Evolutionary conservation across 1,140 invertebrate species (phyloP).

Genomic region (Brachionus plicatilis): DNA sequence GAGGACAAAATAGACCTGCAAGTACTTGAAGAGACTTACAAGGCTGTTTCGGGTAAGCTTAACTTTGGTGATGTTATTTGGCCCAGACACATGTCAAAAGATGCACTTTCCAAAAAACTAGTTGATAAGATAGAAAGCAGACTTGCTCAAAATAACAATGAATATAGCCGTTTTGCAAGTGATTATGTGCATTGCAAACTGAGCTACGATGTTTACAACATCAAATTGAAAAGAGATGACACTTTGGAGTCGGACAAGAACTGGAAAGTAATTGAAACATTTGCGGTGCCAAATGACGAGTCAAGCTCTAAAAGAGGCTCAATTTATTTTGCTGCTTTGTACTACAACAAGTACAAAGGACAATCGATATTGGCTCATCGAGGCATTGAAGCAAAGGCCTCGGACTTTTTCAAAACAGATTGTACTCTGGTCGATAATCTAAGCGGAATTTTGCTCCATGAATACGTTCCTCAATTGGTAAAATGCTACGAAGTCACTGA

Average conservation of each 20-base stretch:
- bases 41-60: neutral
- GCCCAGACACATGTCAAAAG: neutral
- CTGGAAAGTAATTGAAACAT: neutral
- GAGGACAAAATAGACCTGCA: neutral
- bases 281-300: neutral
- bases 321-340: neutral
- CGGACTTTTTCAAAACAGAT: neutral
- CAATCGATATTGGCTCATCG: neutral
- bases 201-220: neutral
- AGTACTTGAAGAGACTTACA: neutral
- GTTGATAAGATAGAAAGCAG: neutral
- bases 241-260: neutral
- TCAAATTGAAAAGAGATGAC: neutral
- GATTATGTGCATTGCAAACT: neutral
- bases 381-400: neutral
- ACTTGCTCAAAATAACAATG: neutral
- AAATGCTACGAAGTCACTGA: constrained; percentile 23
- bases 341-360: neutral
- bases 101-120: neutral
- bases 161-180: neutral
- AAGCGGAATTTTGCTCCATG: neutral
- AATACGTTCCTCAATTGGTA: neutral
- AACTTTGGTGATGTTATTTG: neutral
- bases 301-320: neutral
- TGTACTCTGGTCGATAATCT: neutral